A percentile compares a stretch with the other conserved stretches of the same genome.
Evolutionary conservation across 2,888 invertebrate genomes (phyloP).

Genomic region (Agriopis marginaria): DNA sequence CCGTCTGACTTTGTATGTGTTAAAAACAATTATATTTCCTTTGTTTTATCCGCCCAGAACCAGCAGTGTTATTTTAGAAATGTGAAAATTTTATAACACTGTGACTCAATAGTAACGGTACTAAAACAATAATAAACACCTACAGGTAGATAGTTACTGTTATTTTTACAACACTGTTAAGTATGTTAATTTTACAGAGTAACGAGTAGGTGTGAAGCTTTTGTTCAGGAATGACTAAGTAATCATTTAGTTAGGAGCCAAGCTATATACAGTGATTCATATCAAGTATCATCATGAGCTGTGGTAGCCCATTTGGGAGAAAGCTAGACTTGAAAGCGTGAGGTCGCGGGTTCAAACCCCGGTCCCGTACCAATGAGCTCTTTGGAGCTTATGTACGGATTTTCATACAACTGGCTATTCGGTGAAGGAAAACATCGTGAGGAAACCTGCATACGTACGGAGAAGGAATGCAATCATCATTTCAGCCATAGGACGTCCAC

Average conservation of each 20-base stretch:
- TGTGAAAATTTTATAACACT: neutral
- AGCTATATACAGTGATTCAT: neutral
- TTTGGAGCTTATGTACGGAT: too few relatives aligned
- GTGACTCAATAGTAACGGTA: constrained; percentile 3
- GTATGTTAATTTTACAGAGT: constrained; percentile 13
- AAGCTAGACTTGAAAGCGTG: too few relatives aligned
- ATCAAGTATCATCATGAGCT: neutral
- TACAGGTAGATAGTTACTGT: constrained; percentile 2
- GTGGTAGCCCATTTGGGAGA: too few relatives aligned
- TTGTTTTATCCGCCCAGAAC: neutral
- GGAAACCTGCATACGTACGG: too few relatives aligned
- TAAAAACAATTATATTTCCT: too few relatives aligned
- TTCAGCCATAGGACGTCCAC: too few relatives aligned
- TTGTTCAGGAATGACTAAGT: constrained; percentile 9
- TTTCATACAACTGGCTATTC: too few relatives aligned
- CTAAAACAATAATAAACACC: constrained; percentile 11
- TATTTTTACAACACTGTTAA: constrained; percentile 11
- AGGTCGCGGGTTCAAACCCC: too few relatives aligned
- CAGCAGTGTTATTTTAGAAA: neutral
- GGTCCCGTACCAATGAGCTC: too few relatives aligned
- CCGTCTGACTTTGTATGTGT: too few relatives aligned
- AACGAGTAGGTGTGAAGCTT: constrained; percentile 13
- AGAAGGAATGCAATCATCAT: too few relatives aligned
- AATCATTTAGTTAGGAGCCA: constrained; percentile 5
- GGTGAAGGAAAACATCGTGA: too few relatives aligned